Base-by-base conservation (phyloP, 2,797 vertebrate genomes). In the Takifugu ocellatus region DNA sequence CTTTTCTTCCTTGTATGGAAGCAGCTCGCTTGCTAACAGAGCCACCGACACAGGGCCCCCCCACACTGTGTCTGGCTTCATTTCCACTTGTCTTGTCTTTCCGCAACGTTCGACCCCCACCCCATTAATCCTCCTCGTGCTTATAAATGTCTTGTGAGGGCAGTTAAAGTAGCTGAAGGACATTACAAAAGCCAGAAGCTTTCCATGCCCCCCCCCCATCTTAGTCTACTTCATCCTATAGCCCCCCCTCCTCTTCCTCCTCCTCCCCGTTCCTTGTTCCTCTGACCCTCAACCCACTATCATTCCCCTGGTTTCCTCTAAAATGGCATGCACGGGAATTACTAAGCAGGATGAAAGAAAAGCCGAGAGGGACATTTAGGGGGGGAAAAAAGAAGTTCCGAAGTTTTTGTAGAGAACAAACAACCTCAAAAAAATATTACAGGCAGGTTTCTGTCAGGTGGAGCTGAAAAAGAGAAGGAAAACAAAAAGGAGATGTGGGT, bases 141-240 rank as follows among this genome's bases (percentile, higher is more conserved):
- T 86, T 79, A 78, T 85, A 86, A 87, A 89, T 73, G 84, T 87
- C 83, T 73, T 58, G 64, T 4, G 42, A 75, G 58, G 59, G 76
- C 77, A 75, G 70, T 83, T 82, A 83, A 84, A 84, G 72, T 59
- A 74, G 74, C 76, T 78, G 73, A 70, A 62, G 62, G 72, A 82
- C 74, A 75, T 78, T 72, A 78, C 77, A 86, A 87, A 83, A 82
- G 63, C 76, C 82, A 85, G 72, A 72, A 59, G 68, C 77, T 72
- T 69, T 78, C 73, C 59, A 63, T 76, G 67, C 54, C 68, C 57
- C 49, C 54, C 44, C 42, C 49, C 25, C 29, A 50, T 51, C 46
- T 54, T 51, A 25, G 14, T 49, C 48, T 42, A 39, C 27, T 66
- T 54, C 39, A 49, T 45, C 17, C 27, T 29, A 26, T 25, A 31